phyloP scores from a whole-genome alignment of 2,888 invertebrate species.

The Ischnura elegans region DNA sequence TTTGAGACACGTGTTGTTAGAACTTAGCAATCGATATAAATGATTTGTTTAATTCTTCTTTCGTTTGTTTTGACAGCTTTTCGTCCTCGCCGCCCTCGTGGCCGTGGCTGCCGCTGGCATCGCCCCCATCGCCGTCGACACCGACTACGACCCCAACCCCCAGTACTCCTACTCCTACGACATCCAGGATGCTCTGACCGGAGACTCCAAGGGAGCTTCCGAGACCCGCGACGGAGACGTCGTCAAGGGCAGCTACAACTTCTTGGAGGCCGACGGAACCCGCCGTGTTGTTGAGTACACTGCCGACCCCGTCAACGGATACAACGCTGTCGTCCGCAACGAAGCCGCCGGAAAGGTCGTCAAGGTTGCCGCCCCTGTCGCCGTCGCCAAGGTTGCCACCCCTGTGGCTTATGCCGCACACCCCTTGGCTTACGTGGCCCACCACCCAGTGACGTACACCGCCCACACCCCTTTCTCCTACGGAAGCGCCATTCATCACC shows the following conservation, averaged over 20 bases:
- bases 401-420: conserved; percentile 67
- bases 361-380: conserved; percentile 43
- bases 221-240: conserved; percentile 72
- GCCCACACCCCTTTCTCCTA: conserved; percentile 68
- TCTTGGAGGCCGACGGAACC: conserved; percentile 70
- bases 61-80: conserved; percentile 34
- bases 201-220: conserved; percentile 73
- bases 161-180: conserved; percentile 70
- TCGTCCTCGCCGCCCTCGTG: conserved; percentile 68
- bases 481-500: conserved; percentile 59
- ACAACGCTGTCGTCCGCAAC: conserved; percentile 69
- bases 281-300: conserved; percentile 70
- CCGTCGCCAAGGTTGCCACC: background rate
- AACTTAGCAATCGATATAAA: too few species aligned
- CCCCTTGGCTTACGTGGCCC: conserved; percentile 68
- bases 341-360: conserved; percentile 70
- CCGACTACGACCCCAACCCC: conserved; percentile 52
- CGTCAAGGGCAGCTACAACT: conserved; percentile 70
- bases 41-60: background rate
- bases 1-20: too few species aligned
- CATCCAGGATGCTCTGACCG: conserved; percentile 73
- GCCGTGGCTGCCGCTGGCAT: conserved; percentile 63
- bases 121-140: conserved; percentile 34
- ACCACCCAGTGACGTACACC: conserved; percentile 68
- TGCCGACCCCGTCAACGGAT: conserved; percentile 70